Evolutionary conservation across 1,140 invertebrate species (phyloP).

Genomic region (Phenacoccus solenopsis): DNA sequence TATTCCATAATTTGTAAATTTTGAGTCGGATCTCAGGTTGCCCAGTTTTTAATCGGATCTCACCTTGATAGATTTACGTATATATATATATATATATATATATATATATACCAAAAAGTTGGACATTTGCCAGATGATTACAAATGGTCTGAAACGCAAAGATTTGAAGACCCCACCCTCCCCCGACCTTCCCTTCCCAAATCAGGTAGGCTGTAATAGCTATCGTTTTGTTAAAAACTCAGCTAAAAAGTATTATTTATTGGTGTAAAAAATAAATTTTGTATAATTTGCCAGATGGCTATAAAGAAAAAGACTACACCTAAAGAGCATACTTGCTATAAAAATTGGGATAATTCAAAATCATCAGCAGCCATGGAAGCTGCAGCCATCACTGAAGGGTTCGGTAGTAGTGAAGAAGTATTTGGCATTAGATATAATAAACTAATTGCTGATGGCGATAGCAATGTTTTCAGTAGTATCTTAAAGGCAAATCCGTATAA

Average conservation of each 20-base stretch:
- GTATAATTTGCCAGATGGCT: slow-evolving; percentile 4
- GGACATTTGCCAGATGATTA: no score
- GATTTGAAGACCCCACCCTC: no score
- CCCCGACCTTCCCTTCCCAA: no score
- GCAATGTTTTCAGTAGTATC: slow-evolving; percentile 28
- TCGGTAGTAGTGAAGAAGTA: slow-evolving; percentile 29
- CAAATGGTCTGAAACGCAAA: no score
- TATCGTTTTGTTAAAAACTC: no score
- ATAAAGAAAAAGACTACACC: background rate
- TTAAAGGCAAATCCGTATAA: slow-evolving; percentile 24
- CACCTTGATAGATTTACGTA: no score
- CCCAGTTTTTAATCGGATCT: no score
- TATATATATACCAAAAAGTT: no score
- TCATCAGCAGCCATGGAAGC: slow-evolving; percentile 7
- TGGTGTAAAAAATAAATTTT: slow-evolving; percentile 20
- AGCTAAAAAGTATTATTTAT: slow-evolving; percentile 29
- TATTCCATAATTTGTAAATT: no score
- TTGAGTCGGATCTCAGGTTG: no score
- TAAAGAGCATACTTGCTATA: slow-evolving; percentile 8
- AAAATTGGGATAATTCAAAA: slow-evolving; percentile 9
- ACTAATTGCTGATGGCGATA: slow-evolving; percentile 31
- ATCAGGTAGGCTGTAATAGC: no score
- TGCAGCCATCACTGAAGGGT: slow-evolving; percentile 29
- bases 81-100: no score
- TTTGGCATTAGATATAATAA: slow-evolving; percentile 29